Conservation (phyloP, 2,888 invertebrate species). For the Parascotia fuliginaria region DNA sequence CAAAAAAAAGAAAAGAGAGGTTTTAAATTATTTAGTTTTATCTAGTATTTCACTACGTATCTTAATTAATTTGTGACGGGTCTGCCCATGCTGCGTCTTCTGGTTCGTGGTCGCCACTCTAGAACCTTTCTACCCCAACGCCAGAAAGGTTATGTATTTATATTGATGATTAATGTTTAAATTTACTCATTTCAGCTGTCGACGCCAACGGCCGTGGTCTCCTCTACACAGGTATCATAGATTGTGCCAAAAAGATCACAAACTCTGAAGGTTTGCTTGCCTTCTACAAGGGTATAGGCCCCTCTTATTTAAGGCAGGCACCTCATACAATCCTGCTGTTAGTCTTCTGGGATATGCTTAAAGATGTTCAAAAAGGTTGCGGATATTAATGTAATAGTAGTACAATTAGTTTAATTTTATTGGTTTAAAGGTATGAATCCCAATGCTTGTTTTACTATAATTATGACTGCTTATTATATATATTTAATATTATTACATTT, state of each 20-base stretch:
- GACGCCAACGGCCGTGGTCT: slow-evolving; percentile 88
- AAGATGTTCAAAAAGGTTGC: slow-evolving; percentile 70
- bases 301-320: slow-evolving; percentile 95
- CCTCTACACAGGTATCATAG: slow-evolving; percentile 89
- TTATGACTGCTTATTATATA: too few relatives aligned
- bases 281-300: slow-evolving; percentile 96
- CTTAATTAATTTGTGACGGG: too few relatives aligned
- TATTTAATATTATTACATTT: too few relatives aligned
- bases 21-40: too few relatives aligned
- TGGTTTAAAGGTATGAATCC: neutral
- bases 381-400: slow-evolving; percentile 29
- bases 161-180: neutral
- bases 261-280: slow-evolving; percentile 92
- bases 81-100: too few relatives aligned
- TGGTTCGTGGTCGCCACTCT: too few relatives aligned
- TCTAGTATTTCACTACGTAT: too few relatives aligned
- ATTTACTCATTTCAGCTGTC: slow-evolving; percentile 78
- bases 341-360: slow-evolving; percentile 94
- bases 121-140: too few relatives aligned
- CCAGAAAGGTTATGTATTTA: too few relatives aligned
- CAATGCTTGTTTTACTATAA: too few relatives aligned
- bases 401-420: neutral
- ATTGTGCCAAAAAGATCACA: slow-evolving; percentile 92
- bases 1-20: too few relatives aligned
- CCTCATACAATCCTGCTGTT: slow-evolving; percentile 96